Evolutionary conservation across 1,140 invertebrate species (phyloP).

Genomic region (Pseudomyrmex dendroicus): DNA sequence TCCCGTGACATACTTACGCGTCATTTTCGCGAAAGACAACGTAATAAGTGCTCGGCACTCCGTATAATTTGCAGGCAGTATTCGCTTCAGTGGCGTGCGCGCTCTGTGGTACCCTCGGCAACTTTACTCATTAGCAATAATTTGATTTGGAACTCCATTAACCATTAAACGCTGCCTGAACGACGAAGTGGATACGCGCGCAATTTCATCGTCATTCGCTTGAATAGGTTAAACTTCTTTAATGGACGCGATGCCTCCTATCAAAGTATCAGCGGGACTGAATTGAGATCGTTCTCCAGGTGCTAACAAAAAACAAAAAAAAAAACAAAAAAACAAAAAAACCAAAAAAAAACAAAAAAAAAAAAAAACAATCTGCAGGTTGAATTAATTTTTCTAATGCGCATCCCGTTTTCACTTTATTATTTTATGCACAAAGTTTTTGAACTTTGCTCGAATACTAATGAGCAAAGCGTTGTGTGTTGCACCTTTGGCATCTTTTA

Average conservation of each 20-base stretch:
- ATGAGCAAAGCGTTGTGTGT: no score
- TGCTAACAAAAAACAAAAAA: constrained; percentile 22
- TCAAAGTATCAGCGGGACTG: constrained; percentile 56
- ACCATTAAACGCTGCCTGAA: constrained; percentile 80
- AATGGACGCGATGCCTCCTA: constrained; percentile 65
- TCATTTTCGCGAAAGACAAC: constrained; percentile 73
- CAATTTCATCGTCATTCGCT: constrained; percentile 77
- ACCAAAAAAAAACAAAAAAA: no score
- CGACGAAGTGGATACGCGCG: constrained; percentile 78
- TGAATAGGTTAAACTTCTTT: constrained; percentile 78
- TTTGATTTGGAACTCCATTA: constrained; percentile 83
- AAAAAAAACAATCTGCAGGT: background rate
- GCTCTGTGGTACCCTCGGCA: constrained; percentile 78
- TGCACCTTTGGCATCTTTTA: background rate
- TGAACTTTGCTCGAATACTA: no score
- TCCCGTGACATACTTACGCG: constrained; percentile 45
- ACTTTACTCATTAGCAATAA: constrained; percentile 83
- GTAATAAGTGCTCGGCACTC: constrained; percentile 70
- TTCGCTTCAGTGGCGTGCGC: constrained; percentile 78
- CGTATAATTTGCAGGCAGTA: constrained; percentile 75
- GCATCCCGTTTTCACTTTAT: no score
- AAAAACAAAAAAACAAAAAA: background rate
- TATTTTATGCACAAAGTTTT: no score
- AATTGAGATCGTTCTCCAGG: constrained; percentile 40
- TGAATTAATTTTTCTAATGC: no score